Percentiles rank a stretch among this genome's conserved stretches.
phyloP scores from a whole-genome alignment of 2,888 invertebrate genomes.

The Chrysotoxum bicinctum region DNA sequence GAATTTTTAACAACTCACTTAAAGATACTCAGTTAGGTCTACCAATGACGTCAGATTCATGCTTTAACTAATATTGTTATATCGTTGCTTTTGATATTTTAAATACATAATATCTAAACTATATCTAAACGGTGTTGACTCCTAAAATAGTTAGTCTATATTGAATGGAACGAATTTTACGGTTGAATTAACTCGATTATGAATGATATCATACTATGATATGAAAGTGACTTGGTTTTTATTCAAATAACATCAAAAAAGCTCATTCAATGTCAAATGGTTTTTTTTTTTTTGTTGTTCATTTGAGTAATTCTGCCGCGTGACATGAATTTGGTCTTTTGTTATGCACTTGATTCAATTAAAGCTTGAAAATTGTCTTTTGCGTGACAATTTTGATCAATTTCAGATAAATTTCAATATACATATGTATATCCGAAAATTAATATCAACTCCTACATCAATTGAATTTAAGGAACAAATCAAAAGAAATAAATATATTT shows the following conservation, averaged over 20 bases:
- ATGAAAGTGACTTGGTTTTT: constrained; percentile 3
- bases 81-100: not conserved
- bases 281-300: not conserved
- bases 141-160: not conserved
- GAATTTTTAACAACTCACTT: constrained; percentile 23
- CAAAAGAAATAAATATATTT: not conserved
- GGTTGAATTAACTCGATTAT: constrained; percentile 12
- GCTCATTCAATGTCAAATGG: constrained; percentile 52
- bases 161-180: not conserved
- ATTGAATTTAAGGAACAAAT: not conserved
- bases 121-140: constrained; percentile 19
- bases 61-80: constrained; percentile 1
- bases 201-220: constrained; percentile 11
- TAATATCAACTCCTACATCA: not conserved
- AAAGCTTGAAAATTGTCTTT: not conserved
- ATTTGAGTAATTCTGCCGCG: constrained; percentile 14
- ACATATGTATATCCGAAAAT: constrained; percentile 4
- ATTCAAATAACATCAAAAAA: not conserved
- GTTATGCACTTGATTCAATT: constrained; percentile 20
- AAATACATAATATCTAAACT: no score
- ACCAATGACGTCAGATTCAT: constrained; percentile 51
- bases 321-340: constrained; percentile 36
- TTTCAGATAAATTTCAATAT: constrained; percentile 26
- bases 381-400: constrained; percentile 1
- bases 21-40: not conserved